phyloP scores from a whole-genome alignment of 2,888 invertebrate genomes.

The Electrophaes corylata region DNA sequence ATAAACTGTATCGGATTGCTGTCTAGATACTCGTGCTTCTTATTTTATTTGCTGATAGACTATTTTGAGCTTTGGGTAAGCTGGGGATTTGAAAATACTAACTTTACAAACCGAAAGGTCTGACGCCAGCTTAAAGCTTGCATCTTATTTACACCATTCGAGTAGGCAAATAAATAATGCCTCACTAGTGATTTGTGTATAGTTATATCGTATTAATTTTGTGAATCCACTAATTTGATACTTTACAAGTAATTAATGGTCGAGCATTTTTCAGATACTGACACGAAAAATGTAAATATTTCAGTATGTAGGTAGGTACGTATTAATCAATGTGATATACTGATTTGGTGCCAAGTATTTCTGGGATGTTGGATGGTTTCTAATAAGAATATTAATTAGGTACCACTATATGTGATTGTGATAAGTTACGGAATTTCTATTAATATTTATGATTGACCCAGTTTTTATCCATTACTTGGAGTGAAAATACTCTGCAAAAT shows the following conservation, averaged over 20 bases:
- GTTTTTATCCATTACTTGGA: not conserved
- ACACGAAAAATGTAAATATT: conserved; percentile 28
- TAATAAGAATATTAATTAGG: conserved; percentile 14
- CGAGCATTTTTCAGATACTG: conserved; percentile 29
- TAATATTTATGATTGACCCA: not conserved
- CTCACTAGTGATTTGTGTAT: conserved; percentile 26
- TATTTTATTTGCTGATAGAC: conserved; percentile 29
- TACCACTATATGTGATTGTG: not conserved
- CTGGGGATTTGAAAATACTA: conserved; percentile 19
- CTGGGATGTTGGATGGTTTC: conserved; percentile 2
- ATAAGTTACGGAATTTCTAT: not conserved
- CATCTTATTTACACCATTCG: conserved; percentile 22
- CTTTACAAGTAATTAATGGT: conserved; percentile 34
- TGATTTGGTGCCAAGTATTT: conserved; percentile 23
- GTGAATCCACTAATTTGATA: conserved; percentile 25
- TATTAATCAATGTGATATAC: conserved; percentile 28
- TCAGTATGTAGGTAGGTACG: conserved; percentile 1
- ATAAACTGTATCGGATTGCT: conserved; percentile 53
- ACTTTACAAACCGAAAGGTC: conserved; percentile 15
- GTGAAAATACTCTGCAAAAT: no score
- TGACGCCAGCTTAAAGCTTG: conserved; percentile 18
- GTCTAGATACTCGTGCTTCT: conserved; percentile 36
- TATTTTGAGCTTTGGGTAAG: conserved; percentile 22
- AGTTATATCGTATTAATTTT: conserved; percentile 35
- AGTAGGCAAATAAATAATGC: conserved; percentile 29